Conservation (phyloP, 2,113 vertebrate genomes). For the Channa maculata region DNA sequence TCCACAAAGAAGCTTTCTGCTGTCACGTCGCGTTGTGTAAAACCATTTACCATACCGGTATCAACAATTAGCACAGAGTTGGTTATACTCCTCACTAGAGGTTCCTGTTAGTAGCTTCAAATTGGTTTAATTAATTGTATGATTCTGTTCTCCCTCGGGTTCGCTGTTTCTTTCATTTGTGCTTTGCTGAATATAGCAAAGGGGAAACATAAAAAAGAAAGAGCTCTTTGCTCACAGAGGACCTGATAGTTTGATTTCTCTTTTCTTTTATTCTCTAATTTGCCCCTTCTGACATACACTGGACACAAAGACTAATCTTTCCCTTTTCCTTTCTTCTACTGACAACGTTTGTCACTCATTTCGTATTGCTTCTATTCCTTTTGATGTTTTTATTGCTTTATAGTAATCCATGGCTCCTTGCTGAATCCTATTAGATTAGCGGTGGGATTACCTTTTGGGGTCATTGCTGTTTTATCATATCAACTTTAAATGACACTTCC, state of each 20-base stretch:
- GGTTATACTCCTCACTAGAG: constrained; percentile 42
- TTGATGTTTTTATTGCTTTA: constrained; percentile 32
- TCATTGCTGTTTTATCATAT: constrained; percentile 34
- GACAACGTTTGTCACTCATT: neutral
- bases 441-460: constrained; percentile 28
- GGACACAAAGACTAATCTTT: neutral
- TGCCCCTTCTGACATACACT: neutral
- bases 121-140: constrained; percentile 67
- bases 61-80: constrained; percentile 58
- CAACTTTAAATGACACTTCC: constrained; percentile 45
- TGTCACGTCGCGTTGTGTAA: constrained; percentile 44
- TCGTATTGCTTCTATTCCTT: constrained; percentile 22
- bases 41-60: constrained; percentile 58
- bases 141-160: constrained; percentile 16
- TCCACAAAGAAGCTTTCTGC: constrained; percentile 45
- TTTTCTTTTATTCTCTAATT: neutral
- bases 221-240: neutral
- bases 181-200: neutral
- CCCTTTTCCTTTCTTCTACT: neutral
- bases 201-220: neutral
- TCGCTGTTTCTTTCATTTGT: constrained; percentile 9
- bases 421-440: constrained; percentile 35
- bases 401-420: constrained; percentile 29
- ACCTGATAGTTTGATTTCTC: neutral
- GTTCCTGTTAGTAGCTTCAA: constrained; percentile 32